phyloP scores from a whole-genome alignment of 2,113 vertebrate species.

The Terrapene triunguis region DNA sequence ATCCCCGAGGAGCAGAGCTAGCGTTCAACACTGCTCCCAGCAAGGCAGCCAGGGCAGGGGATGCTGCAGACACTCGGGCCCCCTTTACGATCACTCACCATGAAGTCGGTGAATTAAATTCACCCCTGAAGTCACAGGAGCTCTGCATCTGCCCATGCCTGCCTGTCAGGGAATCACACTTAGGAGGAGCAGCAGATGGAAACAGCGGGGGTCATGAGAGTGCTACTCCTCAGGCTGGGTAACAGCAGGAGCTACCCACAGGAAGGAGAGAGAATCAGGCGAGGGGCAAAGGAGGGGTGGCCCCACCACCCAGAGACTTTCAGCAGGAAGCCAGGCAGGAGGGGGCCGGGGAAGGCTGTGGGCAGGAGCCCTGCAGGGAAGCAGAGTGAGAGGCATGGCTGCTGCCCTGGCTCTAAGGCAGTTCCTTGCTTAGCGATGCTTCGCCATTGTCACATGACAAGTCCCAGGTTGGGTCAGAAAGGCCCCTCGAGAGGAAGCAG shows the following conservation, averaged over 20 bases:
- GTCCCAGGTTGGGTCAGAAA: background rate
- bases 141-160: fast-evolving
- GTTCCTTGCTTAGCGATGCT: background rate
- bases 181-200: background rate
- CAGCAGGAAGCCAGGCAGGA: background rate
- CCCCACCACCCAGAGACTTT: too few relatives aligned
- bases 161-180: background rate
- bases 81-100: fast-evolving
- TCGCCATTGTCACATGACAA: background rate
- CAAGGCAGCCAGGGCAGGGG: too few relatives aligned
- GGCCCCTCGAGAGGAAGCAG: background rate
- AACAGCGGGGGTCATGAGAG: background rate
- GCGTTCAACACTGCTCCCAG: too few relatives aligned
- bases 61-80: too few relatives aligned
- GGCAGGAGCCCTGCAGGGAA: background rate
- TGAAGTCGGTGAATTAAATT: background rate
- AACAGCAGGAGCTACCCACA: too few relatives aligned
- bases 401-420: background rate
- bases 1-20: fast-evolving
- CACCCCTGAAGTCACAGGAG: background rate
- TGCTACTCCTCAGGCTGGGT: too few relatives aligned
- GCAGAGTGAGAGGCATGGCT: background rate
- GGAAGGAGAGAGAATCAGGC: too few relatives aligned
- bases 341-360: background rate
- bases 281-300: too few relatives aligned